A percentile compares a stretch with the other conserved stretches of the same genome.
Conservation (phyloP, 2,797 vertebrate genomes). For the Coregonus suidteri region DNA sequence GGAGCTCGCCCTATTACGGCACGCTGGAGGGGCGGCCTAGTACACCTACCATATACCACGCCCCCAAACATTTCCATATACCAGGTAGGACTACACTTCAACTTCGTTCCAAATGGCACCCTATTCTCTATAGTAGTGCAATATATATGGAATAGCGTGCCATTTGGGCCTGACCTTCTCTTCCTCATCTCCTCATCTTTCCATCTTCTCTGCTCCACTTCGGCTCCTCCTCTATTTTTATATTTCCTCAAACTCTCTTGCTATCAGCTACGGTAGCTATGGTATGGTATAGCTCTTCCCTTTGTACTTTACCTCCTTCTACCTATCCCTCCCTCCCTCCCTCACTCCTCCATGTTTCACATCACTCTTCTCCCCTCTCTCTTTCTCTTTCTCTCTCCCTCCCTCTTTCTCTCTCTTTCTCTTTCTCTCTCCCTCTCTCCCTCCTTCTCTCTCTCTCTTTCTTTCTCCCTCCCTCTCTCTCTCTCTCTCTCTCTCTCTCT, state of each 20-base stretch:
- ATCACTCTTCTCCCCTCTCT: neutral
- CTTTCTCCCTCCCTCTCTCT: too few relatives aligned
- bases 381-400: neutral
- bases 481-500: too few relatives aligned
- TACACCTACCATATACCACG: slow-evolving; percentile 96
- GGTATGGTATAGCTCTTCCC: neutral
- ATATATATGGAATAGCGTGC: neutral
- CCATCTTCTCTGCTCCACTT: slow-evolving; percentile 27
- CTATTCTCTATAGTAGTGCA: neutral
- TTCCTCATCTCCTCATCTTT: neutral
- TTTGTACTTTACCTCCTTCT: slow-evolving; percentile 29
- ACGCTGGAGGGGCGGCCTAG: slow-evolving; percentile 89
- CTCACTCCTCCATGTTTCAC: neutral
- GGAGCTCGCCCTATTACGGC: slow-evolving; percentile 97
- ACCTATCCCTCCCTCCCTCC: slow-evolving; percentile 11
- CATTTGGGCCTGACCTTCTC: neutral
- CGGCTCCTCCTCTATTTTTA: neutral
- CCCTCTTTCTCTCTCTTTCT: neutral
- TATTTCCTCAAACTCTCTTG: neutral
- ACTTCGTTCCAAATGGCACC: slow-evolving; percentile 39
- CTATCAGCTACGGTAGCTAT: neutral
- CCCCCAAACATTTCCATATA: slow-evolving; percentile 99
- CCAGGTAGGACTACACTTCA: slow-evolving; percentile 87
- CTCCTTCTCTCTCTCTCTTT: too few relatives aligned
- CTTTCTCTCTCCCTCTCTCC: too few relatives aligned